Conservation (phyloP, 2,113 vertebrate genomes). For the Thymallus thymallus region DNA sequence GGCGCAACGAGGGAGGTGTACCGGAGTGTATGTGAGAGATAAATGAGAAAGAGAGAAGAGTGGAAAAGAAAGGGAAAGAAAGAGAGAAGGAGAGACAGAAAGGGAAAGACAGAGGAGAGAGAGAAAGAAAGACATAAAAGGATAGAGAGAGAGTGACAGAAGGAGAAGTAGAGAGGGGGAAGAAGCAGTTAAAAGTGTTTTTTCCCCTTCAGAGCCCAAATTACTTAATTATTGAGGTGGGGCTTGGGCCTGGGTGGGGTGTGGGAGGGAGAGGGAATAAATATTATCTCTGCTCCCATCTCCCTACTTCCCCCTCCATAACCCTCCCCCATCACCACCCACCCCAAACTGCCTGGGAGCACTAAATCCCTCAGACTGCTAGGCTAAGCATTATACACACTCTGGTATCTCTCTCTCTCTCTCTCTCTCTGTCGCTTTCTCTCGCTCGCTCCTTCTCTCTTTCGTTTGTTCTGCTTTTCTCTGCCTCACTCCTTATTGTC, state of each 20-base stretch:
- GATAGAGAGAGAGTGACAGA: background rate
- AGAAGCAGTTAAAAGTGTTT: constrained; percentile 40
- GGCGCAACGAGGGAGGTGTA: background rate
- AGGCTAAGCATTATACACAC: constrained; percentile 69
- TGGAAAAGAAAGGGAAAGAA: no score
- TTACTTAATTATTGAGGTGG: constrained; percentile 58
- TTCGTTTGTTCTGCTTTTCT: constrained; percentile 8
- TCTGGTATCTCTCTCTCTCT: constrained; percentile 24
- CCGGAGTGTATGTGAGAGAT: background rate
- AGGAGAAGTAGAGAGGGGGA: background rate
- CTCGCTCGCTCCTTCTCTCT: constrained; percentile 25
- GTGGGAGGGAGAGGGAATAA: constrained; percentile 30
- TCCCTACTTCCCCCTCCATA: constrained; percentile 41
- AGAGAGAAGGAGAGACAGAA: no score
- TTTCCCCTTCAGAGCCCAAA: constrained; percentile 43
- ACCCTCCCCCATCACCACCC: constrained; percentile 15
- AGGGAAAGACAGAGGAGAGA: no score
- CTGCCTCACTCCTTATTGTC: constrained; percentile 12
- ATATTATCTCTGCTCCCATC: constrained; percentile 72
- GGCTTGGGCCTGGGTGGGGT: constrained; percentile 20
- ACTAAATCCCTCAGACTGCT: constrained; percentile 75
- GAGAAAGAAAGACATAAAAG: background rate
- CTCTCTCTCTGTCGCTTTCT: background rate
- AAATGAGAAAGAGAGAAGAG: no score
- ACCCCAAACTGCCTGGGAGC: constrained; percentile 22